A percentile compares a stretch with the other conserved stretches of the same genome.
phyloP scores from a whole-genome alignment of 2,888 invertebrate species.

The Corythucha ciliata region DNA sequence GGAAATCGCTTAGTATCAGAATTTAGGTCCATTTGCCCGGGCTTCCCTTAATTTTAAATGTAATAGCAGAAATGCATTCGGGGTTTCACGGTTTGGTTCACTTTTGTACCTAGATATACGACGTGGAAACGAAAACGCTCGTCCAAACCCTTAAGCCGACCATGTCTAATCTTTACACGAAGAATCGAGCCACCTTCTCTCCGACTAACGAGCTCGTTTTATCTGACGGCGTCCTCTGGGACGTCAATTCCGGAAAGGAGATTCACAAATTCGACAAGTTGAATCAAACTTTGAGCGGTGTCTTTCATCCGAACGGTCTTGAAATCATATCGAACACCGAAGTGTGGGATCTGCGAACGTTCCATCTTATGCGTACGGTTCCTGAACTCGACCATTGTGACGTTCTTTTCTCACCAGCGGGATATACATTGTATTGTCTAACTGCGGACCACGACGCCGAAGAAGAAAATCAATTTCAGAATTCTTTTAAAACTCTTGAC shows the following conservation, averaged over 20 bases:
- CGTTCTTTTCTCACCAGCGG: conserved; percentile 78
- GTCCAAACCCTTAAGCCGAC: conserved; percentile 65
- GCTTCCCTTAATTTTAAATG: background rate
- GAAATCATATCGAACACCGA: conserved; percentile 96
- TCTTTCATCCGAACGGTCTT: conserved; percentile 91
- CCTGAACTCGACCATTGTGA: conserved; percentile 85
- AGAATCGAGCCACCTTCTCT: conserved; percentile 89
- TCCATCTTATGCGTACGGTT: conserved; percentile 86
- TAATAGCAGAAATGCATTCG: background rate
- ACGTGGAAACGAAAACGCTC: conserved; percentile 68
- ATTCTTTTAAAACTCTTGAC: conserved; percentile 91
- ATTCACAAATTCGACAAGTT: conserved; percentile 97
- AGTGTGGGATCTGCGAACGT: conserved; percentile 95
- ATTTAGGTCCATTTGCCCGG: no score
- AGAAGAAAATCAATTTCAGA: conserved; percentile 63
- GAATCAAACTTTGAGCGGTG: conserved; percentile 87
- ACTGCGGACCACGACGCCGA: conserved; percentile 59
- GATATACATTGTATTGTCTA: conserved; percentile 80
- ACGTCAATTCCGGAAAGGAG: conserved; percentile 73
- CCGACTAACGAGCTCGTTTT: conserved; percentile 89
- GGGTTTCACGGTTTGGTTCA: background rate
- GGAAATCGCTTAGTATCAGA: no score
- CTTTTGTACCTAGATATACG: conserved; percentile 58
- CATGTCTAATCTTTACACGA: conserved; percentile 84
- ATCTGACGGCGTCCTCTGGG: conserved; percentile 93